Conservation (phyloP, 2,113 vertebrate genomes). For the Anas platyrhynchos region DNA sequence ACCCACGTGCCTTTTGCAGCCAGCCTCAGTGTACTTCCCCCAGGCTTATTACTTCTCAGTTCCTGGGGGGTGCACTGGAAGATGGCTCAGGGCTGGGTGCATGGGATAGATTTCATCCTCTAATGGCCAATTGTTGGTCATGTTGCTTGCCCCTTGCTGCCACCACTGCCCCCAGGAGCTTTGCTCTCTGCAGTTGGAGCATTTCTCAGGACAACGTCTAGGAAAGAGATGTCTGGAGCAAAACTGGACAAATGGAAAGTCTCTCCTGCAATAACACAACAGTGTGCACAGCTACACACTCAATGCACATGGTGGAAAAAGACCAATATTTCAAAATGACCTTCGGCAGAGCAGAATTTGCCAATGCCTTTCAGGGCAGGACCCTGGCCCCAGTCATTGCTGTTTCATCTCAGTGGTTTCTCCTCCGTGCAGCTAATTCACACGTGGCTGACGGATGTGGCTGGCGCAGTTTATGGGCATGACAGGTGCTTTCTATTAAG, state of each 20-base stretch:
- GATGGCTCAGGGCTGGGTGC: not conserved
- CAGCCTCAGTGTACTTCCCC: not conserved
- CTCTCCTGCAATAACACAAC: not conserved
- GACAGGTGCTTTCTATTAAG: constrained; percentile 58
- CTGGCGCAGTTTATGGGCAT: constrained; percentile 45
- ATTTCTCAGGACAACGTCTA: not conserved
- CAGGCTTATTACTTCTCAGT: not conserved
- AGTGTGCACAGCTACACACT: not conserved
- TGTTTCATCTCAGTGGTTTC: constrained; percentile 30
- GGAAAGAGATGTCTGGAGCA: not conserved
- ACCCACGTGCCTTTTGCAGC: not conserved
- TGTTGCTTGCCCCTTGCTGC: not conserved
- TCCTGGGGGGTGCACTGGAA: not conserved
- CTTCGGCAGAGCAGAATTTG: constrained; percentile 17
- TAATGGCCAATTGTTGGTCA: not conserved
- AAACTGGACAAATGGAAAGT: not conserved
- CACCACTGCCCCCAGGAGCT: not conserved
- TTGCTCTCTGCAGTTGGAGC: not conserved
- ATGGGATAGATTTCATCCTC: not conserved
- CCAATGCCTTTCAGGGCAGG: constrained; percentile 17
- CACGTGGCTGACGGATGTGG: constrained; percentile 33
- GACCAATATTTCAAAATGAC: constrained; percentile 16
- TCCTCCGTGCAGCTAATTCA: constrained; percentile 28
- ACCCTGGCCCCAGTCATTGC: not conserved
- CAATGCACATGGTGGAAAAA: not conserved